Evolutionary conservation across 1,140 invertebrate genomes (phyloP).

Genomic region (Marisa cornuarietis): DNA sequence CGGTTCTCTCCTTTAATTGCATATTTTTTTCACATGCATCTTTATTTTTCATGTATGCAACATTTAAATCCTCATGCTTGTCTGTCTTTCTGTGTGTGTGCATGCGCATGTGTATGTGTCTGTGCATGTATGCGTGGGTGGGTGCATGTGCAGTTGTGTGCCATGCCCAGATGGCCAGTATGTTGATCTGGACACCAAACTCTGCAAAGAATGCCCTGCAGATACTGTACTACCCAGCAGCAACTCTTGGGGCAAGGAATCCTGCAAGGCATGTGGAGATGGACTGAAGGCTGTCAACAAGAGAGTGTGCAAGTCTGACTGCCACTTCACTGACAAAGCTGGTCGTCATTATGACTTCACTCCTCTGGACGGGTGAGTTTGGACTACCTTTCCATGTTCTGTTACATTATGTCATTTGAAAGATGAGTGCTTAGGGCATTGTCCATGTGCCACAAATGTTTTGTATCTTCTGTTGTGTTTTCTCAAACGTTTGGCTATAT

Average conservation of each 20-base stretch:
- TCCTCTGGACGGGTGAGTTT: slow-evolving; percentile 63
- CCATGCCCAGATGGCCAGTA: slow-evolving; percentile 71
- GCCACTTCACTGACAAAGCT: slow-evolving; percentile 45
- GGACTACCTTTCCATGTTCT: neutral
- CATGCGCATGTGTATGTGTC: slow-evolving; percentile 63
- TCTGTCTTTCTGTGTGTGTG: neutral
- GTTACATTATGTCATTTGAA: neutral
- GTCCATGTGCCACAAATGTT: neutral
- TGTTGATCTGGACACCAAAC: slow-evolving; percentile 58
- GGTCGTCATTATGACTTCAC: slow-evolving; percentile 68
- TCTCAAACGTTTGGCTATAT: slow-evolving; percentile 48
- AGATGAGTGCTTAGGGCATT: too few relatives aligned
- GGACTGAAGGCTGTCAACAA: slow-evolving; percentile 54
- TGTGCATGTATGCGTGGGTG: too few relatives aligned
- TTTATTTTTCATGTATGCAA: neutral
- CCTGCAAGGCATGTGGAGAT: slow-evolving; percentile 70
- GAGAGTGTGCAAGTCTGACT: slow-evolving; percentile 54
- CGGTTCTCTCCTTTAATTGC: too few relatives aligned
- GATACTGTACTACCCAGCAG: slow-evolving; percentile 68
- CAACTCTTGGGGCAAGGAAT: slow-evolving; percentile 65
- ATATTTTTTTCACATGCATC: neutral
- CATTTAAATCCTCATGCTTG: neutral
- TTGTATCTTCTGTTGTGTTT: neutral
- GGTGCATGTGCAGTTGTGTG: slow-evolving; percentile 63
- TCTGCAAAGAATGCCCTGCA: slow-evolving; percentile 66